Evolutionary conservation across 2,113 vertebrate genomes (phyloP).

Genomic region (Actenoides lindsayi): DNA sequence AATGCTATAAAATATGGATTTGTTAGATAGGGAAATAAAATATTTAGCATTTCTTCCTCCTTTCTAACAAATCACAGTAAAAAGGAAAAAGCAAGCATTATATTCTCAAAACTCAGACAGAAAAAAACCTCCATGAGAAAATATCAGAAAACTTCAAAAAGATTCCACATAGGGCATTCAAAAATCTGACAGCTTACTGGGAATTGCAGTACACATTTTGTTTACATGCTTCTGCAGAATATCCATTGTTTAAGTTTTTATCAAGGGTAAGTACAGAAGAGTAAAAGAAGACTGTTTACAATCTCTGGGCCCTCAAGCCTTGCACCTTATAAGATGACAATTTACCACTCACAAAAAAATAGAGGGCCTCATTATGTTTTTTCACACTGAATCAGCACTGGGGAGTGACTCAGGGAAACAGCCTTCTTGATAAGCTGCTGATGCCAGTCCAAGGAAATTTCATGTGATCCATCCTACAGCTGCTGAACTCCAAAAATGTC

Average conservation of each 20-base stretch:
- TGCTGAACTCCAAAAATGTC: rapidly evolving
- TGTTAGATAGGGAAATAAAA: neutral
- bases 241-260: neutral
- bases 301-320: neutral
- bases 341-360: neutral
- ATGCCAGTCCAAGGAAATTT: neutral
- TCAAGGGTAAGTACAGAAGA: neutral
- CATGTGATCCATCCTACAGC: neutral
- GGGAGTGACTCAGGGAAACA: rapidly evolving
- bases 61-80: neutral
- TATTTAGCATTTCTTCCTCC: neutral
- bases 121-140: neutral
- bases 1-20: neutral
- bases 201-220: neutral
- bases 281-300: neutral
- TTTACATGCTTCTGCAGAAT: neutral
- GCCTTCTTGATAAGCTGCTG: neutral
- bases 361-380: neutral
- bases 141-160: neutral
- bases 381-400: neutral
- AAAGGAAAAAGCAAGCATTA: neutral
- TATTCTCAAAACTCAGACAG: neutral
- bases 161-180: neutral
- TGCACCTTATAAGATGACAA: neutral
- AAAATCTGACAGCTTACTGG: neutral